Conservation (phyloP, 2,113 vertebrate species). For the Nannobrachium achirus region DNA sequence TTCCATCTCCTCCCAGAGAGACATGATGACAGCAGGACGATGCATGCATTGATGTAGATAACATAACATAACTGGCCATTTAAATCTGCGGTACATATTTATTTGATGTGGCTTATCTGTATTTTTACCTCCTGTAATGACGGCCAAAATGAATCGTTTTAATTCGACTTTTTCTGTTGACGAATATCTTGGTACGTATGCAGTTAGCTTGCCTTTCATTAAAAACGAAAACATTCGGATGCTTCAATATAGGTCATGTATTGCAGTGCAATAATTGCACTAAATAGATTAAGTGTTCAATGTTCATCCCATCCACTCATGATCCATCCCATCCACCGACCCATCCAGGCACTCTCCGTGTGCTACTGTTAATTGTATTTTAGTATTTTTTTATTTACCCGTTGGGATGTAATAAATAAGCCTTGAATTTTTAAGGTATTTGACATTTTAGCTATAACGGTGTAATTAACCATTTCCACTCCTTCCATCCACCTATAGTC, state of each 20-base stretch:
- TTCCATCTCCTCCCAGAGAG: constrained; percentile 6
- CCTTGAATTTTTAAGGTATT: no score
- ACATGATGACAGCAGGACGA: not conserved
- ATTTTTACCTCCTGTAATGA: not conserved
- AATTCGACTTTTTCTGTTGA: constrained; percentile 49
- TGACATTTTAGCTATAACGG: no score
- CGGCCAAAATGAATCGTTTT: constrained; percentile 61
- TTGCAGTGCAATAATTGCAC: no score
- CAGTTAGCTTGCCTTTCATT: not conserved
- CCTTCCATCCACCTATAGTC: no score
- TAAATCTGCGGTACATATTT: not conserved
- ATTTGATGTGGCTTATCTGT: not conserved
- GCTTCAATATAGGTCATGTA: no score
- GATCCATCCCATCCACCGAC: not conserved
- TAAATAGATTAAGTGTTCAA: no score
- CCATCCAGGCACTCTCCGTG: not conserved
- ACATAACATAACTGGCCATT: not conserved
- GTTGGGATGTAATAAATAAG: no score
- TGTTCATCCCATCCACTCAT: not conserved
- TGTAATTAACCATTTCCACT: no score
- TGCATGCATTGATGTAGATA: not conserved
- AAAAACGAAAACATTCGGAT: not conserved
- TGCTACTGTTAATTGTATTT: not conserved
- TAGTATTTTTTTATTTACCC: no score
- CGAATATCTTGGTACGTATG: constrained; percentile 67